phyloP scores from a whole-genome alignment of 2,113 vertebrate genomes.

The Leucosticte australis region DNA sequence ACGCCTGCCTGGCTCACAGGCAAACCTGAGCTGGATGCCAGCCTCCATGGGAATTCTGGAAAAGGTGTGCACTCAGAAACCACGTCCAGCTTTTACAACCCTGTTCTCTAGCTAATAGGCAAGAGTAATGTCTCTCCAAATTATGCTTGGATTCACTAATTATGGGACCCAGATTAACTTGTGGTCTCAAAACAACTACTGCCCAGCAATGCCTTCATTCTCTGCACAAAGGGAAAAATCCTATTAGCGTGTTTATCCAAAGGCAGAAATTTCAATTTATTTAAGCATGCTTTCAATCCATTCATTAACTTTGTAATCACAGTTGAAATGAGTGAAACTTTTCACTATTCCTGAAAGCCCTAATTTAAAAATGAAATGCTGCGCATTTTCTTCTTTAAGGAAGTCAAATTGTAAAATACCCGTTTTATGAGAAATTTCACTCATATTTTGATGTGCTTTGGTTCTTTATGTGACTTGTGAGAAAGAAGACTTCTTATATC shows the following conservation, averaged over 20 bases:
- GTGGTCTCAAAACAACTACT: not conserved
- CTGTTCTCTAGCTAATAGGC: not conserved
- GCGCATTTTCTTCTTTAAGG: not conserved
- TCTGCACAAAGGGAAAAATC: not conserved
- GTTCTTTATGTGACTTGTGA: not conserved
- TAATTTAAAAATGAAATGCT: not conserved
- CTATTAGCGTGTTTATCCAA: not conserved
- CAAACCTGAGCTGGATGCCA: not conserved
- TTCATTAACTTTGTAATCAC: not conserved
- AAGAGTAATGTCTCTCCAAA: not conserved
- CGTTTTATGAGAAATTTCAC: not conserved
- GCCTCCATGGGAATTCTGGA: not conserved
- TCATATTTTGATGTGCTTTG: not conserved
- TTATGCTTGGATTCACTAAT: not conserved
- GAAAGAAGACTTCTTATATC: not conserved
- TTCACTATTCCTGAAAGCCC: not conserved
- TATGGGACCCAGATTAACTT: not conserved
- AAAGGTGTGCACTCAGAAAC: not conserved
- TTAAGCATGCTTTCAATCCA: not conserved
- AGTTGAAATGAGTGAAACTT: not conserved
- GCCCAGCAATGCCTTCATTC: not conserved
- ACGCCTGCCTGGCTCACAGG: rapidly evolving
- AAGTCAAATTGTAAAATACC: not conserved
- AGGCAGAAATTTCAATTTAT: not conserved
- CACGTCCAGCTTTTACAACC: not conserved